Conservation (phyloP, 1,140 invertebrate species). For the Drosophila truncata region DNA sequence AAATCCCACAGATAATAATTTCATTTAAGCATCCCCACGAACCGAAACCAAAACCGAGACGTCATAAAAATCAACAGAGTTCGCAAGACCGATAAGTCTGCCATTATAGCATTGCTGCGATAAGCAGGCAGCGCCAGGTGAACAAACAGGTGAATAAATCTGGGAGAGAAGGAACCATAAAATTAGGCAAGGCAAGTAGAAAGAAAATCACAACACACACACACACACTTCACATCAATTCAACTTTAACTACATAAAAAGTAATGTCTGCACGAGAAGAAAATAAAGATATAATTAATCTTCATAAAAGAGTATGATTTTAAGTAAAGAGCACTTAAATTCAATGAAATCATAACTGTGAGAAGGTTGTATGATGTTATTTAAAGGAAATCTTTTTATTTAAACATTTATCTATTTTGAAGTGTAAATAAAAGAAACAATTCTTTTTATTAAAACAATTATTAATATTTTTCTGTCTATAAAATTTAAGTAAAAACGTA, state of each 20-base stretch:
- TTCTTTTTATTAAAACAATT: too few relatives aligned
- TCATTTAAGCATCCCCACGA: constrained; percentile 63
- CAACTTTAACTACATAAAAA: constrained; percentile 66
- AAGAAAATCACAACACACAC: constrained; percentile 51
- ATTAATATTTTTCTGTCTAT: too few relatives aligned
- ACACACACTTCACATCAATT: constrained; percentile 53
- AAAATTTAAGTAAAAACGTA: neutral
- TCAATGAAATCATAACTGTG: neutral
- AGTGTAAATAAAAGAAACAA: too few relatives aligned
- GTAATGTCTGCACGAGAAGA: constrained; percentile 51
- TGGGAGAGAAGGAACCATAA: constrained; percentile 8
- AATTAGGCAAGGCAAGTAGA: constrained; percentile 13
- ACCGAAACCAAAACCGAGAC: constrained; percentile 18
- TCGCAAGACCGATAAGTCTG: constrained; percentile 58
- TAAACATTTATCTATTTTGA: too few relatives aligned
- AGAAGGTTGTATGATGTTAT: too few relatives aligned
- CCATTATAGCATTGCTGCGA: constrained; percentile 47
- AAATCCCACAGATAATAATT: constrained; percentile 76
- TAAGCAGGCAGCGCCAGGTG: constrained; percentile 31
- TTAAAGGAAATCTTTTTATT: too few relatives aligned
- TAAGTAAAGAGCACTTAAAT: neutral
- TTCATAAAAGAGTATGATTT: neutral
- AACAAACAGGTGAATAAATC: constrained; percentile 17
- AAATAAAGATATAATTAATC: constrained; percentile 8
- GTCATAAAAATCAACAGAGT: constrained; percentile 66